Evolutionary conservation across 2,888 invertebrate species (phyloP).

Genomic region (Drosophila colorata): DNA sequence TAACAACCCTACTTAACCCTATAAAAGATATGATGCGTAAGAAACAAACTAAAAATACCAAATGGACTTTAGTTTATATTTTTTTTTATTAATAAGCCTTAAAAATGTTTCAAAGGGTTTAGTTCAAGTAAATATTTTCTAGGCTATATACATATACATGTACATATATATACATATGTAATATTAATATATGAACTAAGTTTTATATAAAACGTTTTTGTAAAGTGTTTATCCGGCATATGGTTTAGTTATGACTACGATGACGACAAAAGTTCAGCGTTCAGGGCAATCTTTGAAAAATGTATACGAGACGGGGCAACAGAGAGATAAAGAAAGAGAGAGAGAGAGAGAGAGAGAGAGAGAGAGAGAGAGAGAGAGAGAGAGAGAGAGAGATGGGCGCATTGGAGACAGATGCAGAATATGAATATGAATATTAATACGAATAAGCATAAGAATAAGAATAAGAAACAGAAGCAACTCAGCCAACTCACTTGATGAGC

Average conservation of each 20-base stretch:
- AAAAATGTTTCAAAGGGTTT: background rate
- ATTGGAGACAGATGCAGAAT: conserved; percentile 23
- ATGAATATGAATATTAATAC: conserved; percentile 28
- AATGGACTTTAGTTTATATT: background rate
- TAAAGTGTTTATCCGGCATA: conserved; percentile 43
- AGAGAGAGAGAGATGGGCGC: conserved; percentile 27
- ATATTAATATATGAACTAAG: background rate
- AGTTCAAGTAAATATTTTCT: background rate
- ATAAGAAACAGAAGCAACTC: conserved; percentile 13
- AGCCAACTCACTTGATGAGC: conserved; percentile 15
- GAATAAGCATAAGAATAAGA: conserved; percentile 23
- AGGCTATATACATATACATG: too few species aligned
- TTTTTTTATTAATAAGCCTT: background rate
- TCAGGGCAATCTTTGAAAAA: conserved; percentile 38
- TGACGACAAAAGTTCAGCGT: conserved; percentile 44
- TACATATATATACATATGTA: too few species aligned
- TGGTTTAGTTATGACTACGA: conserved; percentile 45
- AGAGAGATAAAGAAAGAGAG: conserved; percentile 23
- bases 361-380: conserved; percentile 24
- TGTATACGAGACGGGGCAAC: conserved; percentile 17
- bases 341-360: conserved; percentile 27
- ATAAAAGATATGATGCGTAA: background rate
- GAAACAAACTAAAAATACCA: background rate
- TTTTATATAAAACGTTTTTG: conserved; percentile 20
- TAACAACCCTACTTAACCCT: background rate